Base-by-base conservation (phyloP, 2,888 invertebrate species). In the Cheilosia impressa region DNA sequence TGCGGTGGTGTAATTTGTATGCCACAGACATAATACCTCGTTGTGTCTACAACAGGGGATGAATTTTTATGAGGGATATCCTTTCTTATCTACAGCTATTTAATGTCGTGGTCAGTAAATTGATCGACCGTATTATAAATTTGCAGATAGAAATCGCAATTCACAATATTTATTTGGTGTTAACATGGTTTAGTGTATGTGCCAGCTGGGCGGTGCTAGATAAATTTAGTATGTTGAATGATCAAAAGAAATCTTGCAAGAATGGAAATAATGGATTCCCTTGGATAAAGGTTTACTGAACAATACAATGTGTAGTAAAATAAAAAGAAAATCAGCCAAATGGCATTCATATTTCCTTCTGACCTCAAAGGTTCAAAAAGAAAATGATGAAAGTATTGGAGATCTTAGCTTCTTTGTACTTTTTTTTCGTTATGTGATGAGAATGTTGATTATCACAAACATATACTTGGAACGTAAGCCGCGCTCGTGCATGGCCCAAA, bases 31-130 rank as follows among this genome's bases (percentile, higher is more conserved):
- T 80, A 82, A 79, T 87, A 82, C 78, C 62, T 76, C 58, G 68
- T 85, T 88, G 68, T 80, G 58, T 75, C 75, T 81, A 63, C 53
- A 60, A 69, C 75, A 87, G 73, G 88, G 89, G 89, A 88, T 88
- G 88, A 88, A 88, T 89, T 89, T 89, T 89, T 89, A 89, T 89
- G 89, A 89, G 88, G 88, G 87, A 89, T 88, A 87, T 88, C 87
- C 85, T 88, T 87, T 87, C 89, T 89, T 90, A 89, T 90, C 90
- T 89, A 22, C 84, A 88, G 79, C 81, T 88, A 87, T 84, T 81
- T 89, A 89, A 87, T 87, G 87, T 81, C 57, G 84, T 88, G 89
- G 89, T 89, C 89, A 90, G 89, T 89, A 87, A 89, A 89, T 87
- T 87, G 87, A 85, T 85, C 81, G 81, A 81, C 85, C 81, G 85